These are phyloP conservation scores for Acanthosepion lycidas DNA, from an alignment of 2,888 invertebrate genomes.

Conservation along the genomic window DNA sequence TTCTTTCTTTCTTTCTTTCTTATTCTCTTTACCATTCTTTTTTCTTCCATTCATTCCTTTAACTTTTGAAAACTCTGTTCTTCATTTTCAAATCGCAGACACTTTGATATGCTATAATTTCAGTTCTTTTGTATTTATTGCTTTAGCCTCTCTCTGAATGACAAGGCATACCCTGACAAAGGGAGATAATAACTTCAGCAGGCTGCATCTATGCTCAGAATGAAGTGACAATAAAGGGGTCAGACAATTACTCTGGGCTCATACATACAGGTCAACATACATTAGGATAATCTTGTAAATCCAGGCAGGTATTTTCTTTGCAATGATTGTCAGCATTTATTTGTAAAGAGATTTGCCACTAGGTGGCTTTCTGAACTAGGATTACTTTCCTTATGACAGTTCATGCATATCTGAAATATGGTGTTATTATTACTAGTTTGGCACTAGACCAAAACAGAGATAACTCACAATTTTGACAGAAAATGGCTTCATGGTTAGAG, in stretches of 20 bases:
- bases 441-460: not conserved
- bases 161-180: not conserved
- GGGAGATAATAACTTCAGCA: not conserved
- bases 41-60: not conserved
- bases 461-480: not conserved
- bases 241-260: not conserved
- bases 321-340: not conserved
- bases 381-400: not conserved
- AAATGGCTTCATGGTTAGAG: not conserved
- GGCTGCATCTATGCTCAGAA: not conserved
- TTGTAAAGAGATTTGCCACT: not conserved
- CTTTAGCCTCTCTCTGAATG: not conserved
- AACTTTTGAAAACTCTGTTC: not conserved
- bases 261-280: not conserved
- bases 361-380: not conserved
- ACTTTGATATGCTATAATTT: not conserved
- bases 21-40: not conserved
- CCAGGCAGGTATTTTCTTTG: not conserved
- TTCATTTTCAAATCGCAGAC: not conserved
- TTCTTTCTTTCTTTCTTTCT: not conserved
- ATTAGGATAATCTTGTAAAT: not conserved
- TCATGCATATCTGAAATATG: not conserved
- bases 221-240: constrained; percentile 21
- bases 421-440: not conserved
- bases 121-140: not conserved